Evolutionary conservation across 2,888 invertebrate species (phyloP).

Genomic region (Lottia gigantea): DNA sequence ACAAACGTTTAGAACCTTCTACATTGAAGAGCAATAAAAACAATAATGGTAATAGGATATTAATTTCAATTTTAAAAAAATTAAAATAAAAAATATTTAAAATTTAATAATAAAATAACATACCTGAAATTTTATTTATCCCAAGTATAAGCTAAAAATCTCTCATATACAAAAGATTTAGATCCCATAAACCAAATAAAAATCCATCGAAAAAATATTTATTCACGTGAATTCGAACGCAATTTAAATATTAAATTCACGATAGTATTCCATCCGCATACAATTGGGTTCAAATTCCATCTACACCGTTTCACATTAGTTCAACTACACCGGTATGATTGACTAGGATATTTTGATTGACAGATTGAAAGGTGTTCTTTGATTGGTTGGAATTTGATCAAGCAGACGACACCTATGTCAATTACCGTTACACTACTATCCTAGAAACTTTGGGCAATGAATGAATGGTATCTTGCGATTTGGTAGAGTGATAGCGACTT

Average conservation of each 20-base stretch:
- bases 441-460: neutral
- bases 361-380: neutral
- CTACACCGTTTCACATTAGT: conserved; percentile 7
- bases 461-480: neutral
- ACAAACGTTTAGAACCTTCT: too few species aligned
- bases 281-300: conserved; percentile 11
- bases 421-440: neutral
- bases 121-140: too few species aligned
- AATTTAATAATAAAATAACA: too few species aligned
- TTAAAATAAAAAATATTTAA: too few species aligned
- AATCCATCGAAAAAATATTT: too few species aligned
- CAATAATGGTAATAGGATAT: too few species aligned
- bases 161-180: too few species aligned
- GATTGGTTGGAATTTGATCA: conserved; percentile 3
- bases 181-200: too few species aligned
- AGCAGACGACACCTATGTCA: conserved; percentile 9
- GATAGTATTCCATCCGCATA: neutral
- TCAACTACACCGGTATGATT: conserved; percentile 4
- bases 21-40: too few species aligned
- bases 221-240: too few species aligned
- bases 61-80: too few species aligned
- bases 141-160: too few species aligned
- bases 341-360: conserved; percentile 2
- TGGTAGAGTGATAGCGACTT: neutral
- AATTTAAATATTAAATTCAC: neutral